Evolutionary conservation across 1,140 invertebrate genomes (phyloP).

Genomic region (Platyscapa corneri): DNA sequence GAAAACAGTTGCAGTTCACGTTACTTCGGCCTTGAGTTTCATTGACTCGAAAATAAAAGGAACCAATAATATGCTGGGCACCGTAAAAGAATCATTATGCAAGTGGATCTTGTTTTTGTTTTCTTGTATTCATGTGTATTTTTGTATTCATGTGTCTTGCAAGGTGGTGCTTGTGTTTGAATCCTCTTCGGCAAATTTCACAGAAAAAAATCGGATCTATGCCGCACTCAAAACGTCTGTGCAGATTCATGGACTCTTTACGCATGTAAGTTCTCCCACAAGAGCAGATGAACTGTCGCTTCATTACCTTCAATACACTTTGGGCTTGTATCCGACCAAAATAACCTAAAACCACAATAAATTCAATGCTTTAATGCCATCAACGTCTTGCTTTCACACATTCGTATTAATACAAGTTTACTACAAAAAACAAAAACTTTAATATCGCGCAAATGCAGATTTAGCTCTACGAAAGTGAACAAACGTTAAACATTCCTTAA

Average conservation of each 20-base stretch:
- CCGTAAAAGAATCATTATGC: background rate
- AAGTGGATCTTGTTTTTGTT: background rate
- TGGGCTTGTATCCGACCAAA: background rate
- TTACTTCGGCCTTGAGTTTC: too few relatives aligned
- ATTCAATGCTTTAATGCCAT: background rate
- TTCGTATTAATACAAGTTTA: background rate
- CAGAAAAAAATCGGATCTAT: constrained; percentile 38
- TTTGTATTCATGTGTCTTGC: background rate
- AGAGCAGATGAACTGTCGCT: background rate
- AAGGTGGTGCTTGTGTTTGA: constrained; percentile 45
- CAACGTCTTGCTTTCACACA: too few relatives aligned
- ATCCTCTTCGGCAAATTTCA: constrained; percentile 40
- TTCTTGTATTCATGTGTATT: constrained; percentile 4
- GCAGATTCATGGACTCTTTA: constrained; percentile 64
- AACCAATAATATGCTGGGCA: too few relatives aligned
- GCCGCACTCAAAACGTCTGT: constrained; percentile 64
- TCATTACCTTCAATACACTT: background rate
- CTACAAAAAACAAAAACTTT: too few relatives aligned
- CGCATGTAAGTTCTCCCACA: constrained; percentile 59
- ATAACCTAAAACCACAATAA: constrained; percentile 27
- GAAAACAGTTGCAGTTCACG: too few relatives aligned
- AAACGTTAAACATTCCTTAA: too few relatives aligned
- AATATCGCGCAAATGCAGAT: too few relatives aligned
- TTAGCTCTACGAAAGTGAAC: too few relatives aligned
- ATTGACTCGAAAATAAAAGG: too few relatives aligned